These are phyloP conservation scores for Aphelinus certus DNA, from an alignment of 1,140 invertebrate genomes.

Conservation along the genomic window DNA sequence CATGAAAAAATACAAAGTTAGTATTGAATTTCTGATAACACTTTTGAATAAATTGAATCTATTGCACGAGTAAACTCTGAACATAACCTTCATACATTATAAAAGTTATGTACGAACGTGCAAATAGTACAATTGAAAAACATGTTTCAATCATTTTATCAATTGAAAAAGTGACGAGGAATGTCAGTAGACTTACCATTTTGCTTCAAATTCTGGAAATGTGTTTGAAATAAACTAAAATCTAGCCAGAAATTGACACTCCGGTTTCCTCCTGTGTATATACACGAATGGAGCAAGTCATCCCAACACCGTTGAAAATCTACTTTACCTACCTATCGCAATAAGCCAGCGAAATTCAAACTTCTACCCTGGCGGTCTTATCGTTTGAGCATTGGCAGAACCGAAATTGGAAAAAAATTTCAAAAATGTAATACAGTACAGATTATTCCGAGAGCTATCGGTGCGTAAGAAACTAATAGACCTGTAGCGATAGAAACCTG, in stretches of 20 bases:
- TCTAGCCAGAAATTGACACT: slow-evolving; percentile 15
- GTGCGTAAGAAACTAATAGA: too few relatives aligned
- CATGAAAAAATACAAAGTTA: neutral
- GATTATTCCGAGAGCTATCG: too few relatives aligned
- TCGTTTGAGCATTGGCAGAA: too few relatives aligned
- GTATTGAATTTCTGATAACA: too few relatives aligned
- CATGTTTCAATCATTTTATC: neutral
- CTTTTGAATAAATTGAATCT: too few relatives aligned
- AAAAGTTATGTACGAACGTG: too few relatives aligned
- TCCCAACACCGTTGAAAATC: neutral
- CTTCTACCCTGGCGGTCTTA: too few relatives aligned
- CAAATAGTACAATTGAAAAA: neutral
- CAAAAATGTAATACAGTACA: too few relatives aligned
- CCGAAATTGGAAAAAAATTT: too few relatives aligned
- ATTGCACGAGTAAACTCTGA: neutral
- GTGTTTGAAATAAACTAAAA: neutral
- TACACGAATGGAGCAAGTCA: slow-evolving; percentile 21
- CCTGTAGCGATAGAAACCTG: too few relatives aligned
- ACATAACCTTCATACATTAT: slow-evolving; percentile 2
- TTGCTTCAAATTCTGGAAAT: neutral
- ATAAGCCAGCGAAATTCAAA: slow-evolving; percentile 12
- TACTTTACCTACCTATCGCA: slow-evolving; percentile 15
- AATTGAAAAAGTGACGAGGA: too few relatives aligned
- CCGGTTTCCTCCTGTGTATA: neutral
- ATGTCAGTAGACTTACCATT: slow-evolving; percentile 11